Conservation (phyloP, 2,113 vertebrate species). For the Heliornis fulica region DNA sequence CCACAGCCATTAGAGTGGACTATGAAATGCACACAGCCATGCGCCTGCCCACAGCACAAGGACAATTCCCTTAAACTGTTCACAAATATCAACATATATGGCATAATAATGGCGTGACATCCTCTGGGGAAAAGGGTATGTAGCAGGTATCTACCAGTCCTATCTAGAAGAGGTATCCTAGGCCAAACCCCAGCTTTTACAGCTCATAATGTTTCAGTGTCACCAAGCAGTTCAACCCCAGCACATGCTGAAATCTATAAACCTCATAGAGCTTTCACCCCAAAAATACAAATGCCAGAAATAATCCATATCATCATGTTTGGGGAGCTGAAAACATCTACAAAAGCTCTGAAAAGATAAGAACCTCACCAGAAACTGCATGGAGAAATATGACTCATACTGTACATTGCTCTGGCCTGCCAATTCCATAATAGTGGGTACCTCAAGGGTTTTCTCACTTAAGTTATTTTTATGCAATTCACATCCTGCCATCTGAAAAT, state of each 20-base stretch:
- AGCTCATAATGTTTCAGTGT: background rate
- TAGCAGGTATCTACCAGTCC: background rate
- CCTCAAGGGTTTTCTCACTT: background rate
- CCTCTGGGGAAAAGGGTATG: background rate
- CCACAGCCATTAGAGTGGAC: background rate
- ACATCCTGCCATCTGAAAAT: slow-evolving; percentile 25
- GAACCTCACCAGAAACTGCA: background rate
- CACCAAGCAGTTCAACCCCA: background rate
- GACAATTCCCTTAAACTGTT: background rate
- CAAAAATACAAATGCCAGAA: background rate
- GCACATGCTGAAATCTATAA: background rate
- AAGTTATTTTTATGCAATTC: slow-evolving; percentile 13
- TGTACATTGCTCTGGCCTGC: background rate
- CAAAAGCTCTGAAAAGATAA: slow-evolving; percentile 10
- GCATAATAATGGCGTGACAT: background rate
- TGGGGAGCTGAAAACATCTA: background rate
- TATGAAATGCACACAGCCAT: background rate
- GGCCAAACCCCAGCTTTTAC: background rate
- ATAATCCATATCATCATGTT: background rate
- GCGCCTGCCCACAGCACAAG: background rate
- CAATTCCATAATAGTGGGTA: background rate
- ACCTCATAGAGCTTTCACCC: background rate
- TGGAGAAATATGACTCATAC: slow-evolving; percentile 6
- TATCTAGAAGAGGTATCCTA: background rate
- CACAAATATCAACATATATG: background rate